Base-by-base conservation (phyloP, 1,140 invertebrate species). In the Stegodyphus mimosarum region DNA sequence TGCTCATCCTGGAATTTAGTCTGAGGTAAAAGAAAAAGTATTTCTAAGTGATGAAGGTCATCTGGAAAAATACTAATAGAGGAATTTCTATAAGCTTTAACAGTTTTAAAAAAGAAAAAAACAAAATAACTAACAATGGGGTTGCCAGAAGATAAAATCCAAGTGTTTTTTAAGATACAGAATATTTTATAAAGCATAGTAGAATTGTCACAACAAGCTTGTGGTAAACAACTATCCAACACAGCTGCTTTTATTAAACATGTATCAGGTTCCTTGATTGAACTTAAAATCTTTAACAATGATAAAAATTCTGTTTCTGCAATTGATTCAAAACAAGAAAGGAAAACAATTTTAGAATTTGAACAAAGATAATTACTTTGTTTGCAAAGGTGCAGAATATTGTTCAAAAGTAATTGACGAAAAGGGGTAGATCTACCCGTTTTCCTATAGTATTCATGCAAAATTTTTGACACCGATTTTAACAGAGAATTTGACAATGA, bases 101-200 rank as follows among this genome's bases (percentile, higher is more conserved):
- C 18, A 10, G 49, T n/a, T 72, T 72, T 50, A 11, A 69, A 51
- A 63, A 81, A 72, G 15, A 50, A 48, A 18, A n/a, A 71, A 9
- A 18, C n/a, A 11, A 81, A 50, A 81, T 81, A 81, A 17, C 51
- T 52, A 50, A 81, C 69, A 50, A 72, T 52, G 15, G 78, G 78
- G n/a, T 81, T 71, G 2, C 78, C 69, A 11, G 71, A 50, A 15
- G 51, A 55, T 9, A 63, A 9, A 17, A 55, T 71, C 5, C 71
- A 50, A n/a, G 67, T 18, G 18, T 81, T n/a, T 60, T 72, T 81
- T 10, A 81, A 60, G 72, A 63, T 81, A n/a, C 13, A 15, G 13
- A 69, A 71, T 0, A 63, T 53, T 81, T 81, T 81, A 1, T 17
- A 13, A 5, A 71, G 50, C 52, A 81, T 50, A 9, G 15, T 5